Evolutionary conservation across 2,888 invertebrate species (phyloP).

Genomic region (Idaea straminata): DNA sequence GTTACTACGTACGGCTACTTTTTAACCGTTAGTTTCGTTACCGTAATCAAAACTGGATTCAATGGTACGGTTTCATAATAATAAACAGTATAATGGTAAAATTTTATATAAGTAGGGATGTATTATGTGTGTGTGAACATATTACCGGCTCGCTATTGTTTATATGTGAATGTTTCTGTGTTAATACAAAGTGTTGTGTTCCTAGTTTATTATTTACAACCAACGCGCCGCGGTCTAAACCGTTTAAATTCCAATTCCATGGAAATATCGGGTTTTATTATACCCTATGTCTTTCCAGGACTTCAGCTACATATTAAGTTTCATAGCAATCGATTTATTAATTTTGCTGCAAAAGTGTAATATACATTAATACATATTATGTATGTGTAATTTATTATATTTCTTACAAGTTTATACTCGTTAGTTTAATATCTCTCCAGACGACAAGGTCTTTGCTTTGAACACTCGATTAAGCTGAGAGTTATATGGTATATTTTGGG

Average conservation of each 20-base stretch:
- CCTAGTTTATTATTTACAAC: not conserved
- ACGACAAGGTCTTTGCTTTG: no score
- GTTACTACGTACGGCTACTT: not conserved
- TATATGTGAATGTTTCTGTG: constrained; percentile 9
- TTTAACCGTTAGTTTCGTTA: constrained; percentile 9
- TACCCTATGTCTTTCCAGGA: not conserved
- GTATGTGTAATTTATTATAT: no score
- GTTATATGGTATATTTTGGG: no score
- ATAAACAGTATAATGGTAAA: constrained; percentile 48
- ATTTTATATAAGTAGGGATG: constrained; percentile 37
- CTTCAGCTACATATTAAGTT: no score
- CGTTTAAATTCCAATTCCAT: not conserved
- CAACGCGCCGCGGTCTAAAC: not conserved
- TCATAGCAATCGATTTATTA: no score
- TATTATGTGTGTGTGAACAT: constrained; percentile 52
- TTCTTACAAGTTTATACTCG: no score
- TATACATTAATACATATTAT: no score
- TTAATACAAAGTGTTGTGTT: not conserved
- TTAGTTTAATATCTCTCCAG: no score
- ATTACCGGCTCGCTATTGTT: constrained; percentile 32
- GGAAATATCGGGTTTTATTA: not conserved
- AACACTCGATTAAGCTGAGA: no score
- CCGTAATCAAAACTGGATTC: constrained; percentile 39
- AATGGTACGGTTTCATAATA: constrained; percentile 46
- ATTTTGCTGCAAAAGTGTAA: no score